Evolutionary conservation across 2,797 vertebrate species (phyloP), one percentile per base, ranked within the genome.

Genomic region (Lithobates sylvaticus): DNA sequence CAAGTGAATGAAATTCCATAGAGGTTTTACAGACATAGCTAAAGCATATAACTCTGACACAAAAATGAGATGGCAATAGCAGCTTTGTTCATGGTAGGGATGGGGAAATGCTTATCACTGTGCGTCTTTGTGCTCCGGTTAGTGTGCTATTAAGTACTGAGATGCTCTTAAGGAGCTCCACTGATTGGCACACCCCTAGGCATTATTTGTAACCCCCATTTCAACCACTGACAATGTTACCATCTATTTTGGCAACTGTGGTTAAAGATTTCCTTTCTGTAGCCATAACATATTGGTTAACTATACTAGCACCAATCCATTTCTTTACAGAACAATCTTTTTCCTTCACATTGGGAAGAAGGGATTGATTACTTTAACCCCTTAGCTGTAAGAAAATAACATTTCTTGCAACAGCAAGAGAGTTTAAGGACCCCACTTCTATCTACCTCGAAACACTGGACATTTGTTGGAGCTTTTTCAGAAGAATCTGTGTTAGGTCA

Each of bases 401-500:
- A n/a, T 5, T 15, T 70, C 21, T 47, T 71, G 39, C 32, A 81
- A 58, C 10, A 39, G 61, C 47, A 77, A 23, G 50, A 44, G 75
- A 26, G 27, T 58, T 50, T 54, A 29, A 54, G 58, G 32, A n/a
- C 29, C 18, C 21, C 44, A 42, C 26, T 4, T 26, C 42, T 23
- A 84, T 86, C 96, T 94, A 97, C 91, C 95, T 94, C 10, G 95
- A 88, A 44, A 90, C 89, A 6, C 89, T 93, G 27, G 90, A 86
- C 47, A 89, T 86, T 88, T 90, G 91, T 89, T 96, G 95, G 81
- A 96, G 58, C 73, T 96, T 96, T 50, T 94, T 92, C 80, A 99
- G 92, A 18, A 99, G 93, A 90, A 93, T 95, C 91, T 99, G 97
- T 9, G 89, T 95, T 86, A 99, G 91, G 93, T 99, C 98, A 23